A percentile compares a stretch with the other conserved stretches of the same genome.
Conservation (phyloP, 2,888 invertebrate species). For the Andrena trimmerana region DNA sequence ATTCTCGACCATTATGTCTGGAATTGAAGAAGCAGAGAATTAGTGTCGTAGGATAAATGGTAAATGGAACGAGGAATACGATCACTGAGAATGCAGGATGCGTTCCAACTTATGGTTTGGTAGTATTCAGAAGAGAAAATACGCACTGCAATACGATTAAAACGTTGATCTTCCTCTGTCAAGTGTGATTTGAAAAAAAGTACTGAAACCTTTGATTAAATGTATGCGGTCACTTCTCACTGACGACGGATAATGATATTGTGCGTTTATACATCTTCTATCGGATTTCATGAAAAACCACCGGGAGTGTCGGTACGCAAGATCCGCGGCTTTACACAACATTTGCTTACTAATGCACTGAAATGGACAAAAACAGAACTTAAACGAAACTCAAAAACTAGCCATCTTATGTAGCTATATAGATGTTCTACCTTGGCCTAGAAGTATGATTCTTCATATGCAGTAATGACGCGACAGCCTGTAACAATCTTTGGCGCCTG, state of each 20-base stretch:
- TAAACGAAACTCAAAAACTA: slow-evolving; percentile 53
- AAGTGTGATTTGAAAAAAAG: slow-evolving; percentile 48
- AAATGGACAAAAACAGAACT: slow-evolving; percentile 41
- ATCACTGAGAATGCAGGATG: not conserved
- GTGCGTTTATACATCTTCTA: slow-evolving; percentile 33
- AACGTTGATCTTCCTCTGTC: slow-evolving; percentile 46
- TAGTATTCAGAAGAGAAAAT: not conserved
- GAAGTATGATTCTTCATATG: not conserved
- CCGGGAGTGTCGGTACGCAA: slow-evolving; percentile 36
- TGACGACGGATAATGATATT: slow-evolving; percentile 35
- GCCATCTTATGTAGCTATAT: slow-evolving; percentile 57
- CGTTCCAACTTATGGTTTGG: not conserved
- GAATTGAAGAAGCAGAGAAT: slow-evolving; percentile 9
- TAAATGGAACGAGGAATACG: slow-evolving; percentile 4
- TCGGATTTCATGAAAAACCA: slow-evolving; percentile 64
- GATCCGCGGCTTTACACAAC: slow-evolving; percentile 61
- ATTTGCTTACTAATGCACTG: slow-evolving; percentile 58
- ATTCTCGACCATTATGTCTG: slow-evolving; percentile 78
- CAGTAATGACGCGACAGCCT: slow-evolving; percentile 8
- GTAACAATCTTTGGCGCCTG: not conserved
- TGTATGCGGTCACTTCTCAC: slow-evolving; percentile 49
- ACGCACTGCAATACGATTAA: slow-evolving; percentile 42
- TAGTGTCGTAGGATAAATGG: not conserved
- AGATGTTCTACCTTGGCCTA: slow-evolving; percentile 28
- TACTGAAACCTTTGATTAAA: slow-evolving; percentile 51